These are phyloP conservation scores for Podotricha telesiphe DNA, from an alignment of 2,888 invertebrate genomes.

Conservation along the genomic window DNA sequence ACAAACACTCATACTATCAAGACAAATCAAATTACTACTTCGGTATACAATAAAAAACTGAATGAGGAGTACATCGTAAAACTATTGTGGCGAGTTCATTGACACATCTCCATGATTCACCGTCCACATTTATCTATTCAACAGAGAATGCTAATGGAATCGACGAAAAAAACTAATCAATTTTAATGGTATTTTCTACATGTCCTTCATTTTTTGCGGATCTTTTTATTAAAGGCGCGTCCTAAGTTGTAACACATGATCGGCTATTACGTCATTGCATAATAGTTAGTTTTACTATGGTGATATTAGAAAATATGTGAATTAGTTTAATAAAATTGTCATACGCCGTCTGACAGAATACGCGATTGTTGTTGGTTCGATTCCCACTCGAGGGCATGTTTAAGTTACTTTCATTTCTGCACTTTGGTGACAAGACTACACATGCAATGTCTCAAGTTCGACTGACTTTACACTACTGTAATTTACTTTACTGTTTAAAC, in stretches of 20 bases:
- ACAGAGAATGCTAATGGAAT: slow-evolving; percentile 51
- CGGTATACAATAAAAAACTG: slow-evolving; percentile 45
- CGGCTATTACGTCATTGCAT: slow-evolving; percentile 1
- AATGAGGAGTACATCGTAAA: slow-evolving; percentile 52
- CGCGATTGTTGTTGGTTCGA: too few species aligned
- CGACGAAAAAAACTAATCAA: slow-evolving; percentile 64
- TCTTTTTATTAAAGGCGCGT: slow-evolving; percentile 51
- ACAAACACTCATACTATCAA: slow-evolving; percentile 30
- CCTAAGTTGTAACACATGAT: slow-evolving; percentile 11
- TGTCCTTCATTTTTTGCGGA: slow-evolving; percentile 65
- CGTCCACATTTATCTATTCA: slow-evolving; percentile 59
- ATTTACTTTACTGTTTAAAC: too few species aligned
- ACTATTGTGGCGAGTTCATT: slow-evolving; percentile 57
- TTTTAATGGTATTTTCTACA: slow-evolving; percentile 63
- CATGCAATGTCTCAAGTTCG: too few species aligned
- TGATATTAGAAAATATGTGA: not conserved
- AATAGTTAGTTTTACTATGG: not conserved
- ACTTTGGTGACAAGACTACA: too few species aligned
- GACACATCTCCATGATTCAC: slow-evolving; percentile 61
- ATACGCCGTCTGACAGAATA: too few species aligned
- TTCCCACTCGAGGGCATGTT: too few species aligned
- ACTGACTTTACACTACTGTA: too few species aligned
- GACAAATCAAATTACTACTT: slow-evolving; percentile 35
- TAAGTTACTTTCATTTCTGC: too few species aligned
- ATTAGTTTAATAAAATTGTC: not conserved